Evolutionary conservation across 2,113 vertebrate species (phyloP).

Genomic region (Oreochromis aureus): DNA sequence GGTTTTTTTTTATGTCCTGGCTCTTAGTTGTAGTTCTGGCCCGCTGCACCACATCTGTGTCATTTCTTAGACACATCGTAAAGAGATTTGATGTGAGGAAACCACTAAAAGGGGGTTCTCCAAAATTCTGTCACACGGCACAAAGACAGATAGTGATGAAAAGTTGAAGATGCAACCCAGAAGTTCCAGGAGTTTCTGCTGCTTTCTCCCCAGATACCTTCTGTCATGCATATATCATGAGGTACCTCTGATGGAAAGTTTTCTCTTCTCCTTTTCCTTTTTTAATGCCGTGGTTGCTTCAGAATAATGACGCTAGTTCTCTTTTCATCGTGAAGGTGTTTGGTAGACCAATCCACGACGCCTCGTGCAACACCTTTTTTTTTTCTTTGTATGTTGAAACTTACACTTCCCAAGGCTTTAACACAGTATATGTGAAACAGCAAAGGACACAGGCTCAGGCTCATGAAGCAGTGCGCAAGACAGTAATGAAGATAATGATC

Average conservation of each 20-base stretch:
- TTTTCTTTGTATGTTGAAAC: not conserved
- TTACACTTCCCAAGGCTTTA: not conserved
- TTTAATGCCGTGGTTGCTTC: not conserved
- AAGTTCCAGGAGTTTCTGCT: not conserved
- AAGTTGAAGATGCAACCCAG: not conserved
- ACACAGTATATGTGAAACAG: not conserved
- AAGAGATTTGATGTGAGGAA: not conserved
- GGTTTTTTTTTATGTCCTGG: not conserved
- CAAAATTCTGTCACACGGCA: not conserved
- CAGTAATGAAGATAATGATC: conserved; percentile 8
- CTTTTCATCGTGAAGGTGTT: not conserved
- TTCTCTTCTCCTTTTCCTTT: not conserved
- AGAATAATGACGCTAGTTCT: not conserved
- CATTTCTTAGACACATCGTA: not conserved
- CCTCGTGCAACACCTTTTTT: not conserved
- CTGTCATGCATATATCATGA: not conserved
- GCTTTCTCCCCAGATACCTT: not conserved
- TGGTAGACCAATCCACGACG: not conserved
- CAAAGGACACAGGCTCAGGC: not conserved
- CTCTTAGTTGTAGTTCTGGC: not conserved
- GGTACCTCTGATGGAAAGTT: not conserved
- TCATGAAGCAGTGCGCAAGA: not conserved
- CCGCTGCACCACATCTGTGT: not conserved
- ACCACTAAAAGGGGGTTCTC: not conserved
- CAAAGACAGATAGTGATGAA: conserved; percentile 1